Base-by-base conservation (phyloP, 1,140 invertebrate genomes). In the Polypedilum pembai region DNA sequence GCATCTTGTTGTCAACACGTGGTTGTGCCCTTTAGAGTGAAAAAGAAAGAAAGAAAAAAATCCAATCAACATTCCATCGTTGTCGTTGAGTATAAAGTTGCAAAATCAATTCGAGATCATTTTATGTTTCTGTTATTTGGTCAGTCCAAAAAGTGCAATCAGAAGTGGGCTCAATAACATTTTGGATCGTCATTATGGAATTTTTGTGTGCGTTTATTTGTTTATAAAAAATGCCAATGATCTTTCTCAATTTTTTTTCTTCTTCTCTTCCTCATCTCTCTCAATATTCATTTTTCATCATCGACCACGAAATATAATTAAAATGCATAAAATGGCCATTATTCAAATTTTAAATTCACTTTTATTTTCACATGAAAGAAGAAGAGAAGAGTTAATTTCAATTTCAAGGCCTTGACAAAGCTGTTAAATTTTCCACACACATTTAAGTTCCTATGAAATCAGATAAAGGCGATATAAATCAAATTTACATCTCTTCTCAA, bases 71-170 rank as follows among this genome's bases (percentile, higher is more conserved):
- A 56, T 56, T 56, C 45, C 45, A 56, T 56, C 45, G 45, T n/a
- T 0, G 45, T 12, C 45, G 12, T 12, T 56, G n/a, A 15, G 45
- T 56, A 56, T n/a, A 56, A 56, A 15, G n/a, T 56, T 56, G 45
- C 45, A 56, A 56, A 56, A 56, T 56, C 45, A 56, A 56, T 56
- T n/a, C n/a, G 45, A 56, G 45, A 56, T 56, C 45, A 56, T 56
- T 12, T 56, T 15, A 1, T 56, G 45, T n/a, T 56, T 4, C 45
- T n/a, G 45, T 56, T 56, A 4, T 33, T 33, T 33, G 24, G 24
- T 33, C 24, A 33, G 24, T 33, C 24, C 24, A 33, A 33, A n/a
- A 56, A 56, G 45, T 56, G 45, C 45, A 56, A n/a, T 56, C 12
- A n/a, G 45, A n/a, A n/a, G 45, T 56, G 12, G 45, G 45, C 12